Evolutionary conservation across 2,797 vertebrate species (phyloP).

Genomic region (Melanogrammus aeglefinus): DNA sequence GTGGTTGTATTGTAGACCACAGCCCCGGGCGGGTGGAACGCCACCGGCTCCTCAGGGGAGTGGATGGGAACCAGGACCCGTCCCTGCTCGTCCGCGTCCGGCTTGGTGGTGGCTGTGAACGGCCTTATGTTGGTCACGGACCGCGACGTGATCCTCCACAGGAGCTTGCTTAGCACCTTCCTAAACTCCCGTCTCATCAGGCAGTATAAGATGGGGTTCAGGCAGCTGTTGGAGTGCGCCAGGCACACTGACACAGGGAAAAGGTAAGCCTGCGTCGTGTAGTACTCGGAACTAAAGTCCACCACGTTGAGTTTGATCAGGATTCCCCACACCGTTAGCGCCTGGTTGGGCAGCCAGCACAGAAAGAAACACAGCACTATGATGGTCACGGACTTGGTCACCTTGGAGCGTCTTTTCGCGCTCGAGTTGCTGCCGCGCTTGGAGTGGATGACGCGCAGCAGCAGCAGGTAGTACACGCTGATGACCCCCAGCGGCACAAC

Average conservation of each 20-base stretch:
- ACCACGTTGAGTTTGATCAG: constrained; percentile 90
- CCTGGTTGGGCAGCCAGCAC: constrained; percentile 97
- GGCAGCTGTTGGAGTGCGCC: constrained; percentile 95
- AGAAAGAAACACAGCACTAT: constrained; percentile 94
- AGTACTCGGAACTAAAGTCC: constrained; percentile 88
- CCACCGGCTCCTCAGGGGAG: constrained; percentile 62
- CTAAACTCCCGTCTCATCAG: constrained; percentile 93
- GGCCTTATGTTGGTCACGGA: constrained; percentile 80
- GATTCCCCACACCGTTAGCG: constrained; percentile 90
- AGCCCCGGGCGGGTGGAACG: constrained; percentile 77
- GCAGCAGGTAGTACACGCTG: constrained; percentile 87
- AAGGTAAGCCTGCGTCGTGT: constrained; percentile 86
- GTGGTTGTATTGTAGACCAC: constrained; percentile 81
- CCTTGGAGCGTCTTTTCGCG: constrained; percentile 84
- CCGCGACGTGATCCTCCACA: constrained; percentile 79
- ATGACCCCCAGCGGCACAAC: constrained; percentile 82
- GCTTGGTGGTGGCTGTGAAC: constrained; percentile 84
- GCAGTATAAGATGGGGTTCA: constrained; percentile 93
- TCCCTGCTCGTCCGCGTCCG: constrained; percentile 76
- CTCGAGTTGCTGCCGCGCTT: constrained; percentile 78
- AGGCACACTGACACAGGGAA: constrained; percentile 93
- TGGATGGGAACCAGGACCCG: constrained; percentile 62
- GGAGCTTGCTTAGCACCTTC: constrained; percentile 85
- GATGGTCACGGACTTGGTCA: constrained; percentile 90
- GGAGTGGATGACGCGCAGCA: constrained; percentile 84